These are phyloP conservation scores for Macheiramphus alcinus DNA, from an alignment of 2,113 vertebrate genomes.

Conservation along the genomic window DNA sequence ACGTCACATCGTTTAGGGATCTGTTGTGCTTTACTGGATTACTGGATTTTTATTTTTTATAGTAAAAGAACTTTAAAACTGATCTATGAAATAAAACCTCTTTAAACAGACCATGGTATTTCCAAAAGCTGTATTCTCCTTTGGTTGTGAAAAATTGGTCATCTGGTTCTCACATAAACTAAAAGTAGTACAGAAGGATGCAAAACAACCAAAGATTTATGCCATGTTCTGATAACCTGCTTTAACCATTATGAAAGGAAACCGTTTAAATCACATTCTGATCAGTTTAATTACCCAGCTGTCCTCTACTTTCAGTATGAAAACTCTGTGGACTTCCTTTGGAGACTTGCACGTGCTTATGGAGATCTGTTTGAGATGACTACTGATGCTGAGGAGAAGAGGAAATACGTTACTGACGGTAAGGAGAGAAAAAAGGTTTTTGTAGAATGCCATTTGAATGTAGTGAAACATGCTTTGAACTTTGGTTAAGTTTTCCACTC, in stretches of 20 bases:
- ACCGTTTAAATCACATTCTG: not conserved
- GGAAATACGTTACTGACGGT: conserved; percentile 83
- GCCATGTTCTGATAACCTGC: not conserved
- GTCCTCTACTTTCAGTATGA: conserved; percentile 75
- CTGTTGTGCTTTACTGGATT: not conserved
- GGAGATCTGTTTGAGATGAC: conserved; percentile 86
- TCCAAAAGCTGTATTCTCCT: not conserved
- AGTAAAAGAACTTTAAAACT: not conserved
- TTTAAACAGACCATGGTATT: not conserved
- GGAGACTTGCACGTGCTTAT: conserved; percentile 87
- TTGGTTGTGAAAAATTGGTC: not conserved
- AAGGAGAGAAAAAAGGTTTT: not conserved
- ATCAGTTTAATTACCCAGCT: not conserved
- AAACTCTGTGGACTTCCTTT: conserved; percentile 81
- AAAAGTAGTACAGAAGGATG: not conserved
- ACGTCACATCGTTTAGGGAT: not conserved
- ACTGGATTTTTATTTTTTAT: not conserved
- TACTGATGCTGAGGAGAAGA: conserved; percentile 82
- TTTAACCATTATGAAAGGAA: not conserved
- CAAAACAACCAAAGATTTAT: not conserved
- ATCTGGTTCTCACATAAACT: not conserved
- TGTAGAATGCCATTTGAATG: not conserved
- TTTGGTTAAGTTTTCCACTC: not conserved
- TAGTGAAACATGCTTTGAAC: not conserved
- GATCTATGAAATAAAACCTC: not conserved